A percentile compares a stretch with the other conserved stretches of the same genome.
These are phyloP conservation scores for Takifugu rubripes DNA, from an alignment of 2,797 vertebrate genomes.

Conservation along the genomic window DNA sequence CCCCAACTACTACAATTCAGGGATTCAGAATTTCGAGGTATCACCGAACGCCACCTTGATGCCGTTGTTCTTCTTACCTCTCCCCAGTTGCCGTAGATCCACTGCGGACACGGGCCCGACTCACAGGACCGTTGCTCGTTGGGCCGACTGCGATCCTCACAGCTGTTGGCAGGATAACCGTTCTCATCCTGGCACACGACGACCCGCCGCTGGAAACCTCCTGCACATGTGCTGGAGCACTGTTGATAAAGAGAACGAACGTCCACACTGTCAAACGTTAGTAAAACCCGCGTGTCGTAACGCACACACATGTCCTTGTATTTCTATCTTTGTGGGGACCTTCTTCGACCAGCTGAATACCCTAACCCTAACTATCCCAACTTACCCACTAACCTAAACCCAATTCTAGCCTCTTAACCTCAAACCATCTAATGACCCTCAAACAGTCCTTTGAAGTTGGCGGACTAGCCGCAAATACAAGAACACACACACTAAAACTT, in stretches of 20 bases:
- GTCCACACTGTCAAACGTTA: conserved; percentile 17
- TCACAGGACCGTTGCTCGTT: conserved; percentile 91
- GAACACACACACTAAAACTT: too few relatives aligned
- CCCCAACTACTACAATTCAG: too few relatives aligned
- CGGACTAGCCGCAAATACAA: too few relatives aligned
- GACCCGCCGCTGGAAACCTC: conserved; percentile 94
- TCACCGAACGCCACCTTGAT: too few relatives aligned
- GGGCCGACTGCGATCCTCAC: conserved; percentile 87
- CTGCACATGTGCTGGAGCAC: conserved; percentile 98
- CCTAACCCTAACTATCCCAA: too few relatives aligned
- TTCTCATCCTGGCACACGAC: conserved; percentile 99
- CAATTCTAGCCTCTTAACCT: too few relatives aligned
- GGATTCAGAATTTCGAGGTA: too few relatives aligned
- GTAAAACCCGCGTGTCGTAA: not conserved
- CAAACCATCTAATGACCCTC: too few relatives aligned
- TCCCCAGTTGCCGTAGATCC: conserved; percentile 94
- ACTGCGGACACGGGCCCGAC: conserved; percentile 94
- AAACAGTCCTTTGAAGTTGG: too few relatives aligned
- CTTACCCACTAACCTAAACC: too few relatives aligned
- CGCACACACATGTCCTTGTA: not conserved
- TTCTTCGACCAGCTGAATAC: too few relatives aligned
- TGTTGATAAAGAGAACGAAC: conserved; percentile 56
- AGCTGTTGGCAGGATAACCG: conserved; percentile 87
- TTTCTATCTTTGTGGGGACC: too few relatives aligned
- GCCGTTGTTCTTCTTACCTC: conserved; percentile 79